Evolutionary conservation across 1,140 invertebrate species (phyloP).

Genomic region (Heliconius nattereri): DNA sequence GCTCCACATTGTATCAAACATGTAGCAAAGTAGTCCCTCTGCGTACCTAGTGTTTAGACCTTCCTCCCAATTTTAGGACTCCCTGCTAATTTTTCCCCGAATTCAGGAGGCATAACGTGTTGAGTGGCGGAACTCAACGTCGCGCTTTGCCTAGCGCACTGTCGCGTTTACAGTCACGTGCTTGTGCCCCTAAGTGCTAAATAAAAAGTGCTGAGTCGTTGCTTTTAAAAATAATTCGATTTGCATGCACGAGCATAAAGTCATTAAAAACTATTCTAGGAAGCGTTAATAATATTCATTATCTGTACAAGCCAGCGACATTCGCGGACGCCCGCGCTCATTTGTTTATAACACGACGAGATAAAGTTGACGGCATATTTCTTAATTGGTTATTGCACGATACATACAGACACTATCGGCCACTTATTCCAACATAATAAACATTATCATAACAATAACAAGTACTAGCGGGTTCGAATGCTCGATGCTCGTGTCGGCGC

Average conservation of each 20-base stretch:
- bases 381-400: slow-evolving; percentile 77
- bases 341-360: slow-evolving; percentile 58
- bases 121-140: too few species aligned
- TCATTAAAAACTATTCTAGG: slow-evolving; percentile 52
- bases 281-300: slow-evolving; percentile 53
- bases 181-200: not conserved
- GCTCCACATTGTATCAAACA: too few species aligned
- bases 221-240: slow-evolving; percentile 34
- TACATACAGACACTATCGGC: slow-evolving; percentile 72
- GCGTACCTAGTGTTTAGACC: too few species aligned
- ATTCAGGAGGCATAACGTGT: too few species aligned
- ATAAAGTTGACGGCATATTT: slow-evolving; percentile 66
- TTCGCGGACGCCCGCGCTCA: slow-evolving; percentile 51
- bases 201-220: not conserved
- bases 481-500: slow-evolving; percentile 34
- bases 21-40: too few species aligned
- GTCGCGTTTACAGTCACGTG: too few species aligned
- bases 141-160: too few species aligned
- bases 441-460: slow-evolving; percentile 80
- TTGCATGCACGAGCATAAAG: slow-evolving; percentile 37
- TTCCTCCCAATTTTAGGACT: too few species aligned
- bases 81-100: too few species aligned
- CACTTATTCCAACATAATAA: slow-evolving; percentile 78
- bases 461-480: slow-evolving; percentile 54
- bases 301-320: slow-evolving; percentile 47